Base-by-base conservation (phyloP, 2,888 invertebrate genomes). In the Halictus quadricinctus region DNA sequence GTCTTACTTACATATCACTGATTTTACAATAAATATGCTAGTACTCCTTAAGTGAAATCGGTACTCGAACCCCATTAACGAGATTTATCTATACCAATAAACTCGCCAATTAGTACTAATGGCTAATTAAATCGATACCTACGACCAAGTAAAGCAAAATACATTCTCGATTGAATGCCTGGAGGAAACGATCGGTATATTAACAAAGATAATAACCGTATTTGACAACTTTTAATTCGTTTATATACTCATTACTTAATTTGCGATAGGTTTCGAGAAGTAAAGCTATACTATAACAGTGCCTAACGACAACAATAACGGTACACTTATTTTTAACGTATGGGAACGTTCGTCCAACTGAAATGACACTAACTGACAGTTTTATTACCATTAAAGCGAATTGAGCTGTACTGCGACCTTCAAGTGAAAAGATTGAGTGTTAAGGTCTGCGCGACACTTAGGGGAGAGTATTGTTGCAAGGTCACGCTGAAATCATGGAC, bases 381-480 rank as follows among this genome's bases (percentile, higher is more conserved):
- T 64, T 64, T 15, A 64, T 64, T 36, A 18, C 64, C n/a, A 18
- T 36, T 36, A 8, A 29, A 64, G 0, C 8, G 64, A 64, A 64
- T 64, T 29, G 64, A 29, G 29, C 29, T 18, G 29, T 2, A 18
- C 64, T 3, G 7, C 8, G 64, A 29, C 64, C 64, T 64, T 36
- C 64, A 0, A 64, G 29, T 18, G 64, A 29, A 64, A 64, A 29
- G 6, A 64, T 29, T 8, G 64, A 64, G 64, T 29, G 64, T 29
- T 64, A 64, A 64, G 64, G 64, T 64, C 64, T 18, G 64, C 18
- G 36, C 29, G 18, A 18, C 29, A 8, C 18, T 64, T 64, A 8
- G 64, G 29, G 64, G 64, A 64, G 64, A 64, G 64, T 64, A 18
- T 29, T 18, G 29, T 64, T n/a, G 64, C 29, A 64, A 64, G 64